A percentile compares a stretch with the other conserved stretches of the same genome.
These are phyloP conservation scores for Balanococcus diminutus DNA, from an alignment of 2,888 invertebrate genomes.

Conservation along the genomic window DNA sequence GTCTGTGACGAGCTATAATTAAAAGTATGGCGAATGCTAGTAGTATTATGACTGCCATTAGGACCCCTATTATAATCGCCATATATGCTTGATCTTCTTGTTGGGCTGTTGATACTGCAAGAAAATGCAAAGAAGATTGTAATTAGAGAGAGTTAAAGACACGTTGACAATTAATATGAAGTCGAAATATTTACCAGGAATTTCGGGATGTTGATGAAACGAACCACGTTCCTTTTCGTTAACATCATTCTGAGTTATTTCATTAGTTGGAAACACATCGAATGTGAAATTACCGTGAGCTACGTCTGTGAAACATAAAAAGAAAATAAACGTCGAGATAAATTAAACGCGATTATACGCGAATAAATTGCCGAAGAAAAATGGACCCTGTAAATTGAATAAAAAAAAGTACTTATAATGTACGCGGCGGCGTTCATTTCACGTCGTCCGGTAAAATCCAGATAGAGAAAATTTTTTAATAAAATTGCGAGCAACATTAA, in stretches of 20 bases:
- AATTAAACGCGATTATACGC: not conserved
- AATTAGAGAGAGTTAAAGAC: not conserved
- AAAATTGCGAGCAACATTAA: slow-evolving; percentile 29
- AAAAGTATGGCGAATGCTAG: slow-evolving; percentile 75
- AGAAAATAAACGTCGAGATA: slow-evolving; percentile 19
- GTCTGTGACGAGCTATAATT: slow-evolving; percentile 73
- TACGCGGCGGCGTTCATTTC: slow-evolving; percentile 19
- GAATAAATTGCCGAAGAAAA: slow-evolving; percentile 37
- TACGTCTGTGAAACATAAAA: slow-evolving; percentile 61
- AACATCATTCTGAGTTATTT: slow-evolving; percentile 59
- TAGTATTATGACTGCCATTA: slow-evolving; percentile 73
- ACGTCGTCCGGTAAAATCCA: not conserved
- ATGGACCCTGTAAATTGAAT: not conserved
- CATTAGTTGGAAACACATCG: slow-evolving; percentile 69
- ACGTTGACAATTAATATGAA: not conserved
- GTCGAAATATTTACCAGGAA: slow-evolving; percentile 47
- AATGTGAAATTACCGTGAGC: slow-evolving; percentile 73
- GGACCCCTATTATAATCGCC: slow-evolving; percentile 78
- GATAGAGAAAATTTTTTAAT: slow-evolving; percentile 38
- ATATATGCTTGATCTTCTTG: slow-evolving; percentile 76
- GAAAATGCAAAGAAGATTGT: not conserved
- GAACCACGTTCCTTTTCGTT: slow-evolving; percentile 39
- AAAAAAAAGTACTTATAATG: slow-evolving; percentile 24
- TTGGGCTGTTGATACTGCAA: slow-evolving; percentile 69
- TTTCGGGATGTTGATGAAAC: slow-evolving; percentile 55